Percentiles rank a stretch among this genome's conserved stretches.
phyloP scores from a whole-genome alignment of 2,113 vertebrate species.

The Myrmecobius fasciatus region DNA sequence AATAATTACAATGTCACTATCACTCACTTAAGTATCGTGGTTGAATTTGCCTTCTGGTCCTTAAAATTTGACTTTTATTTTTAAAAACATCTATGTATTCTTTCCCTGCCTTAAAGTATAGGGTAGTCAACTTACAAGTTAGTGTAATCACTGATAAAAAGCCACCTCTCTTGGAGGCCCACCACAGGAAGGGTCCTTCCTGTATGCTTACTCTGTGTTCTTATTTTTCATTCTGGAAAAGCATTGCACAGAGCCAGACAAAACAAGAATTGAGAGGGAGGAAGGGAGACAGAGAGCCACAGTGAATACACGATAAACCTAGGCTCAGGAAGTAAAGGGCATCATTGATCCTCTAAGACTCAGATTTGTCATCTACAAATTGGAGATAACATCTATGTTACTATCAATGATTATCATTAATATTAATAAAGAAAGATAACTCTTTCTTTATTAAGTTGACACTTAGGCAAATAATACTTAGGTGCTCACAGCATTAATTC shows the following conservation, averaged over 20 bases:
- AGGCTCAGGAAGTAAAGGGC: background rate
- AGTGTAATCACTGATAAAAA: background rate
- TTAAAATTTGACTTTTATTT: background rate
- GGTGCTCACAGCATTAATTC: constrained; percentile 96
- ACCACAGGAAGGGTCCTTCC: background rate
- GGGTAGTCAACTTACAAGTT: background rate
- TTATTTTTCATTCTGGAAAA: background rate
- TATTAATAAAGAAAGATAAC: background rate
- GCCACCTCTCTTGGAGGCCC: background rate
- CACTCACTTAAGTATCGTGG: background rate
- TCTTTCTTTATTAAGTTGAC: no score
- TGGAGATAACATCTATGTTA: background rate
- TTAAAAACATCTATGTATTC: background rate
- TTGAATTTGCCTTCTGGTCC: background rate
- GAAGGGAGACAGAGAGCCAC: background rate
- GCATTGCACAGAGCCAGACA: background rate
- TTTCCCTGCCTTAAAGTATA: background rate
- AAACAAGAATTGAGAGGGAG: background rate
- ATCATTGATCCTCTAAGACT: background rate
- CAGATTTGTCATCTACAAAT: background rate
- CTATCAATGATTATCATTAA: background rate
- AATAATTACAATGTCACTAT: background rate
- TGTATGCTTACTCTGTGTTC: background rate
- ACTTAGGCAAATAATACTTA: background rate
- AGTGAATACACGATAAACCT: background rate